phyloP scores from a whole-genome alignment of 2,113 vertebrate genomes.

The Forbesichthys agassizii region DNA sequence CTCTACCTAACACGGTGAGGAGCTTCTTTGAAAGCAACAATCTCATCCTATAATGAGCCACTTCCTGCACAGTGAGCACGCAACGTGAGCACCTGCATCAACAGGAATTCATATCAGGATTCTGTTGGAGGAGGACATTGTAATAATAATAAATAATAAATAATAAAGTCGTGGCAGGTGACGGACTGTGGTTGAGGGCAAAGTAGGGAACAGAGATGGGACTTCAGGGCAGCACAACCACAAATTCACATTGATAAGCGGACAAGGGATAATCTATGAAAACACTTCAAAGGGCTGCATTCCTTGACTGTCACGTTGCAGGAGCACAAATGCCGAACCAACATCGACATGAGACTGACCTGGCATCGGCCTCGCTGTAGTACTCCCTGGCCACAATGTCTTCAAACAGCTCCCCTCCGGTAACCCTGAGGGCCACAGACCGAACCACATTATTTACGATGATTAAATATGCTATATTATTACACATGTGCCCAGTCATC shows the following conservation, averaged over 20 bases:
- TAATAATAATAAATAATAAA: background rate
- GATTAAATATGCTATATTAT: background rate
- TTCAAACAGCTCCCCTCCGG: slow-evolving; percentile 91
- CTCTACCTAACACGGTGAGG: too few species aligned
- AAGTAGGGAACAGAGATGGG: background rate
- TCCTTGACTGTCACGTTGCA: background rate
- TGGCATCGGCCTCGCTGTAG: slow-evolving; percentile 93
- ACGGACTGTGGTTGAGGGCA: background rate
- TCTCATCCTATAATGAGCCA: too few species aligned
- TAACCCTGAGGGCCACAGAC: slow-evolving; percentile 77
- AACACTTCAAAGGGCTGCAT: background rate
- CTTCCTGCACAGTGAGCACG: too few species aligned
- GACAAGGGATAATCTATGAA: background rate
- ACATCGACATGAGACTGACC: slow-evolving; percentile 77
- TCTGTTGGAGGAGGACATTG: slow-evolving; percentile 24
- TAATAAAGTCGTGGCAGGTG: background rate
- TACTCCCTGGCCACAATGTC: slow-evolving; percentile 93
- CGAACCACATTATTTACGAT: background rate
- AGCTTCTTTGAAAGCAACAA: too few species aligned
- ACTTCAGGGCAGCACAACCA: slow-evolving; percentile 5
- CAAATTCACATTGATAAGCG: background rate
- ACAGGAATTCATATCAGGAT: background rate
- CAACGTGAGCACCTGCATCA: too few species aligned
- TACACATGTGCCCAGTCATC: too few species aligned
- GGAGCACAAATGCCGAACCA: background rate